A percentile compares a stretch with the other conserved stretches of the same genome.
Evolutionary conservation across 2,797 vertebrate species (phyloP).

Genomic region (Cercopithecus mitis): DNA sequence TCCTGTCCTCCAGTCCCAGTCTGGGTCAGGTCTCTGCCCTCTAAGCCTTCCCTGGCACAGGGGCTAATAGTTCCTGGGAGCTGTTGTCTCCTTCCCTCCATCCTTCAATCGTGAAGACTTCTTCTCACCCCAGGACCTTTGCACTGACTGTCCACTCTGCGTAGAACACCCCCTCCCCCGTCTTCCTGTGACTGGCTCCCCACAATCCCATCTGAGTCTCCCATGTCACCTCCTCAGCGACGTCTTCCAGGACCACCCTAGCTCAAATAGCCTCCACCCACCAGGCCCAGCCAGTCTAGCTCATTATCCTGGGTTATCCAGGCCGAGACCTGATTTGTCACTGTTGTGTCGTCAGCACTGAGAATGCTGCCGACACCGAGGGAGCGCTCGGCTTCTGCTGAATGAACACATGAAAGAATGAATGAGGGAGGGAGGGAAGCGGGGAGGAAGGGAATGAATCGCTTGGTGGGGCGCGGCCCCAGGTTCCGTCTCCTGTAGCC

Average conservation of each 20-base stretch:
- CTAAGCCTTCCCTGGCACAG: not conserved
- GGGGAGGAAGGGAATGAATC: not conserved
- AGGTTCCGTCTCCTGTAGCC: not conserved
- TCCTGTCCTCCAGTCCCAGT: not conserved
- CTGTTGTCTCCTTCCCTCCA: too few relatives aligned
- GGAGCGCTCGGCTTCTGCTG: not conserved
- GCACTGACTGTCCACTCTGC: not conserved
- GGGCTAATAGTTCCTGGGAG: not conserved
- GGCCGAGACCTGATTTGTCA: not conserved
- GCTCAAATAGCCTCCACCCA: not conserved
- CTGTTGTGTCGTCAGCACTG: not conserved
- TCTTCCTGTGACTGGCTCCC: not conserved
- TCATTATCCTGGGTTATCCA: not conserved
- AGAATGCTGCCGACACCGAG: not conserved
- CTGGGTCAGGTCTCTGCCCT: not conserved
- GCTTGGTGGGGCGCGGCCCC: not conserved
- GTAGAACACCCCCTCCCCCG: not conserved
- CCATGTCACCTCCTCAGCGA: not conserved
- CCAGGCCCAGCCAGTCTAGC: too few relatives aligned
- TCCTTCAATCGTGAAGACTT: not conserved
- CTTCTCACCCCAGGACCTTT: not conserved
- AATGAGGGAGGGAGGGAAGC: not conserved
- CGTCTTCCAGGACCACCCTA: not conserved
- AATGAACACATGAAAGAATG: not conserved
- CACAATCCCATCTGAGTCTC: too few relatives aligned